Evolutionary conservation across 35 echinoderm and acorn worm species (phyloP).

Genomic region (Nesometra sesokonis): DNA sequence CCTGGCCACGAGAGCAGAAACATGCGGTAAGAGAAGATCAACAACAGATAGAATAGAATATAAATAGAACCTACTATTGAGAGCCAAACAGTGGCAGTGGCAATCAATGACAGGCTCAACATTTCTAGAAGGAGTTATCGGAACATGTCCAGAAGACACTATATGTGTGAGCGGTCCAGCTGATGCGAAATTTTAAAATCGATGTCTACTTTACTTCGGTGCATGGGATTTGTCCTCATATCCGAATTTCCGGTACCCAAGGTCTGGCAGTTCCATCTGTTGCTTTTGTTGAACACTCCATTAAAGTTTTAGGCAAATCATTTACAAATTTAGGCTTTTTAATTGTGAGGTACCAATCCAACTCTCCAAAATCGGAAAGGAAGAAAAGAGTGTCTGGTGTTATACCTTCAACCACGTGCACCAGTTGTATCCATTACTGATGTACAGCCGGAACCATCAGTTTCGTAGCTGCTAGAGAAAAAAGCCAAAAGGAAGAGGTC

Average conservation of each 20-base stretch:
- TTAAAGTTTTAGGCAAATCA: background rate
- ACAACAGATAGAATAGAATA: background rate
- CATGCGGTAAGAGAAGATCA: background rate
- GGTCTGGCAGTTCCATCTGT: background rate
- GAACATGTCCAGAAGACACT: background rate
- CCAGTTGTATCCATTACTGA: background rate
- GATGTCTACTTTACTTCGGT: background rate
- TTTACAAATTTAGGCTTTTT: background rate
- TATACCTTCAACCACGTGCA: conserved; percentile 24
- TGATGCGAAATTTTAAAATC: background rate
- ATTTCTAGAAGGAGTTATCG: background rate
- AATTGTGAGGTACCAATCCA: background rate
- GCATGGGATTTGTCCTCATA: background rate
- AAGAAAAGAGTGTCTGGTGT: background rate
- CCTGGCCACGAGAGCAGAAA: background rate
- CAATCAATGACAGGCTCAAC: background rate
- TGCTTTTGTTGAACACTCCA: background rate
- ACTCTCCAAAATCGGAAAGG: background rate
- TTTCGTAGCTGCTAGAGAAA: background rate
- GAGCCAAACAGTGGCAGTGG: background rate
- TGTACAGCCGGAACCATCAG: too few species aligned
- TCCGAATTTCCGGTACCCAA: conserved; percentile 4
- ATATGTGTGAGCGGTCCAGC: background rate
- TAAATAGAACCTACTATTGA: background rate
- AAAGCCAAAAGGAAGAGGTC: background rate